A percentile compares a stretch with the other conserved stretches of the same genome.
Evolutionary conservation across 2,797 vertebrate genomes (phyloP).

Genomic region (Anabacerthia variegaticeps): DNA sequence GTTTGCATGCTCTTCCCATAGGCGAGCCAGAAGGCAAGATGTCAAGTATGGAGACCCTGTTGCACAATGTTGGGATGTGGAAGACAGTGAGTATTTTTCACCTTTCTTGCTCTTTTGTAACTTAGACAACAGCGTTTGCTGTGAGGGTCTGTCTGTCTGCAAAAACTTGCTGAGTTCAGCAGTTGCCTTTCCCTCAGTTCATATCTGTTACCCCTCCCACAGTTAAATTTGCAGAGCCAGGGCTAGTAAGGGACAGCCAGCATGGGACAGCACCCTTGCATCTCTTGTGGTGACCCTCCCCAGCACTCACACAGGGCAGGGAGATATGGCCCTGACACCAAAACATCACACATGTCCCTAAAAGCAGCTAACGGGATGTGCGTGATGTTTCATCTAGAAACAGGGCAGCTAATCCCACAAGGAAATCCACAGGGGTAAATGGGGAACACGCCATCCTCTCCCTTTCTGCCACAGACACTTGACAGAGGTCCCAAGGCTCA

Average conservation of each 20-base stretch:
- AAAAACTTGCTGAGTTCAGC: background rate
- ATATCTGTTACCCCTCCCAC: background rate
- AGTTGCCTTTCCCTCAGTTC: background rate
- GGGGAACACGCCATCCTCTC: background rate
- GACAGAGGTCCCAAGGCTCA: background rate
- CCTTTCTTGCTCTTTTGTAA: background rate
- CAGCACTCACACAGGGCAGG: background rate
- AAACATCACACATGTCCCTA: fast-evolving
- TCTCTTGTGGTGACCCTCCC: background rate
- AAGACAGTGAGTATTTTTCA: slow-evolving; percentile 86
- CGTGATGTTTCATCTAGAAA: background rate
- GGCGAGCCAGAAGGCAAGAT: slow-evolving; percentile 95
- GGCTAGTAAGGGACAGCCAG: background rate
- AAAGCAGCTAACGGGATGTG: background rate
- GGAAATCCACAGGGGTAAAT: background rate
- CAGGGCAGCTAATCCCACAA: background rate
- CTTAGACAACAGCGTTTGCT: background rate
- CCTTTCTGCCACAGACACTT: background rate
- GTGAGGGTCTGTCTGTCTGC: background rate
- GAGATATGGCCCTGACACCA: background rate
- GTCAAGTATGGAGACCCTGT: slow-evolving; percentile 95
- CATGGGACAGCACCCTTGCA: background rate
- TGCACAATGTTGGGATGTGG: slow-evolving; percentile 94
- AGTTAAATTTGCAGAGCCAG: background rate
- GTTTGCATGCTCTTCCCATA: slow-evolving; percentile 69